Conservation (phyloP, 1,140 invertebrate genomes). For the Drosophila ercepeae region DNA sequence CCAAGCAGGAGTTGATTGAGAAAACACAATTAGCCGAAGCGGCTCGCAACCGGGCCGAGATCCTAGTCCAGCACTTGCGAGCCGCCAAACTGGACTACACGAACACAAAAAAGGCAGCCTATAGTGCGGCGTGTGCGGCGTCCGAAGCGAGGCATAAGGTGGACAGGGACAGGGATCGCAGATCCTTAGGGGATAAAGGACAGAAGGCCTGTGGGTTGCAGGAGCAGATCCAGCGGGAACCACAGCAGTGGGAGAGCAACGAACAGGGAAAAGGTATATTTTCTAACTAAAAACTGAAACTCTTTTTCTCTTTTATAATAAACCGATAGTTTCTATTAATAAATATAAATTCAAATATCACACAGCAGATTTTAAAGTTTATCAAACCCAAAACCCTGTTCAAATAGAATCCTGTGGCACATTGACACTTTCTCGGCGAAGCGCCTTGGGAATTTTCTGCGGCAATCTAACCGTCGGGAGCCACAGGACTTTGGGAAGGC, state of each 20-base stretch:
- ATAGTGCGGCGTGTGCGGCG: conserved; percentile 86
- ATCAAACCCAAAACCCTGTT: conserved; percentile 7
- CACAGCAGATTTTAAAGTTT: conserved; percentile 8
- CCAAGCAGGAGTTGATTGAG: conserved; percentile 85
- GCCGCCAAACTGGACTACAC: conserved; percentile 85
- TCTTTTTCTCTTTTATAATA: not conserved
- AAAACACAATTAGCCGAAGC: conserved; percentile 87
- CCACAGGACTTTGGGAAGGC: conserved; percentile 17
- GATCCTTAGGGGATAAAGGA: not conserved
- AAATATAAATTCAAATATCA: not conserved
- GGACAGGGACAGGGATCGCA: conserved; percentile 33
- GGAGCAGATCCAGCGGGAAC: not conserved
- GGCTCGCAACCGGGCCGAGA: conserved; percentile 85
- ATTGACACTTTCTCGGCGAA: conserved; percentile 20
- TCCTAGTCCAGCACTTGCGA: conserved; percentile 85
- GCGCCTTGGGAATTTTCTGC: conserved; percentile 20
- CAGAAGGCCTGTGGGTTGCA: not conserved
- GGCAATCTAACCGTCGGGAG: conserved; percentile 30
- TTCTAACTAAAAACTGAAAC: conserved; percentile 10
- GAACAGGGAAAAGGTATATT: conserved; percentile 25
- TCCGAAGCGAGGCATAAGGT: conserved; percentile 84
- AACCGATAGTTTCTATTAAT: not conserved
- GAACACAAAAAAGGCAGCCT: conserved; percentile 87
- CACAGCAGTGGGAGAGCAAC: conserved; percentile 1
- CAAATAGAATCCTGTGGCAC: conserved; percentile 2